Percentiles rank a stretch among this genome's conserved stretches.
Evolutionary conservation across 37 sponge, comb jelly and placozoan genomes (phyloP).

Genomic region (Geodia barretti): DNA sequence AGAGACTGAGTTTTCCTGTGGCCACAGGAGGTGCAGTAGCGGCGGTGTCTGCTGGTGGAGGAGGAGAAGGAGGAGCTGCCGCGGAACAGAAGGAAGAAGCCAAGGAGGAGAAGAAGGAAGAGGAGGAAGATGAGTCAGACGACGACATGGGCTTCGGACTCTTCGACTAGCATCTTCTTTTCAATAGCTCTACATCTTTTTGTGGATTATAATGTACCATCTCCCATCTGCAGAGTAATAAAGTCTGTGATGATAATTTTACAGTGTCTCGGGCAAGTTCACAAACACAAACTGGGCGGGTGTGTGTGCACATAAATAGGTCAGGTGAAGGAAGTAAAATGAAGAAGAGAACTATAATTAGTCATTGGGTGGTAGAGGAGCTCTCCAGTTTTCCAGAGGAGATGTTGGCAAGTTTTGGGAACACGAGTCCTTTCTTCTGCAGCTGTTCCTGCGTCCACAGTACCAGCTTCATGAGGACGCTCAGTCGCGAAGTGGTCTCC

Average conservation of each 20-base stretch:
- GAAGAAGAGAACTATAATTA: neutral
- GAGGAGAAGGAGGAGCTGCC: slow-evolving; percentile 42
- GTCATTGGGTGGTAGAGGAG: neutral
- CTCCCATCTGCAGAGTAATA: neutral
- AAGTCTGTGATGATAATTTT: neutral
- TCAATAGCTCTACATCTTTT: too few relatives aligned
- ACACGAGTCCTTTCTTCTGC: slow-evolving; percentile 52
- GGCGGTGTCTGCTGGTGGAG: slow-evolving; percentile 39
- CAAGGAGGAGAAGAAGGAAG: slow-evolving; percentile 75
- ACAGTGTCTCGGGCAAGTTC: too few relatives aligned
- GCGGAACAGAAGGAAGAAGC: slow-evolving; percentile 65
- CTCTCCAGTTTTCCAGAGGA: slow-evolving; percentile 42
- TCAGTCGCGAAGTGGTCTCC: slow-evolving; percentile 56
- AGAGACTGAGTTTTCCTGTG: too few relatives aligned
- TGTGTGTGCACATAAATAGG: too few relatives aligned
- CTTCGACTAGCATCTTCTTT: slow-evolving; percentile 86
- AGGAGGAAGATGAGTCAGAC: slow-evolving; percentile 91
- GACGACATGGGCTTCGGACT: slow-evolving; percentile 99
- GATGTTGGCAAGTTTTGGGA: slow-evolving; percentile 58
- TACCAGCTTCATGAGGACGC: slow-evolving; percentile 79
- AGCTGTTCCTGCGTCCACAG: slow-evolving; percentile 84
- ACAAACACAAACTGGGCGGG: too few relatives aligned
- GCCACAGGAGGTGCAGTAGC: slow-evolving; percentile 75
- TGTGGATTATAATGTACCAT: too few relatives aligned
- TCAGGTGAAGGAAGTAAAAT: neutral